Conservation (phyloP, 2,888 invertebrate species). For the Meliscaeva auricollis region DNA sequence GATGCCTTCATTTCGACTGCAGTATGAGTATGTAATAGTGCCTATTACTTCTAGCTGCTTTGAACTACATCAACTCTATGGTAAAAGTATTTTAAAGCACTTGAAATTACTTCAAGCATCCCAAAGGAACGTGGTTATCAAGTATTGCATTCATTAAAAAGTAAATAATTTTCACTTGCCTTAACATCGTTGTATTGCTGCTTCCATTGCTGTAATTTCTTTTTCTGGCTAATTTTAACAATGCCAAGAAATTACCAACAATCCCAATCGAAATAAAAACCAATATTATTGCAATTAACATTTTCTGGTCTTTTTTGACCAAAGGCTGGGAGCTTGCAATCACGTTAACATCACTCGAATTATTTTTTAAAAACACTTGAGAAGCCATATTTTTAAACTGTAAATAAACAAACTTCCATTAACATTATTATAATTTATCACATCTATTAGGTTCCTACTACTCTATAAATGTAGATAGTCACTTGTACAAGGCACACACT, state of each 20-base stretch:
- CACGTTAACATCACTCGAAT: background rate
- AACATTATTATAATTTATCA: background rate
- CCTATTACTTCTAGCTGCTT: no score
- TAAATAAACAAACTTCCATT: conserved; percentile 3
- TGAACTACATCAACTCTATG: no score
- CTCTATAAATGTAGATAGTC: no score
- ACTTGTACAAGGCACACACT: conserved; percentile 10
- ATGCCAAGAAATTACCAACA: conserved; percentile 18
- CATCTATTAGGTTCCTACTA: background rate
- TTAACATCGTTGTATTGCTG: conserved; percentile 16
- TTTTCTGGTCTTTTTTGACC: background rate
- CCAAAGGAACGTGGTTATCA: no score
- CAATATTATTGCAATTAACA: background rate
- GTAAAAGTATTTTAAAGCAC: no score
- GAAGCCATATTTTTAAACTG: background rate
- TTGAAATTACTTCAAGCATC: no score
- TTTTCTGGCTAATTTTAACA: conserved; percentile 15
- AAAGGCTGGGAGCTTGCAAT: background rate
- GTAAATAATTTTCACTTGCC: conserved; percentile 9
- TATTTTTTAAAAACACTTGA: conserved; percentile 25
- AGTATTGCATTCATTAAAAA: no score
- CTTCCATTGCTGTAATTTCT: background rate
- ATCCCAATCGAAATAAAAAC: conserved; percentile 3
- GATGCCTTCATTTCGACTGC: no score
- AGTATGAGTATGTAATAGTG: no score